These are phyloP conservation scores for Tauraco hartlaubi DNA, from an alignment of 2,797 vertebrate species.

Conservation along the genomic window DNA sequence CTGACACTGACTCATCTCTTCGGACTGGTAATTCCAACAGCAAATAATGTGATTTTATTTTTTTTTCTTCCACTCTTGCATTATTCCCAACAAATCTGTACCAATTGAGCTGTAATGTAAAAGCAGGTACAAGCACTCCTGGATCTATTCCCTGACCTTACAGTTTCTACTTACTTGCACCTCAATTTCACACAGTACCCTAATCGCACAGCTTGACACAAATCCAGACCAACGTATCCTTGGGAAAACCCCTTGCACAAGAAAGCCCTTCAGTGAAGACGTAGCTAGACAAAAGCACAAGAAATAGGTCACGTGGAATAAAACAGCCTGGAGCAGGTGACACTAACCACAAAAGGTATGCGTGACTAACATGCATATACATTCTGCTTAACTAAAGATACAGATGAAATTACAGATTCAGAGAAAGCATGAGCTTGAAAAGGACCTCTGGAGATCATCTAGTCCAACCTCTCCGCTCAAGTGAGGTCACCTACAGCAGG, in stretches of 20 bases:
- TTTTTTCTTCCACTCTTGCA: neutral
- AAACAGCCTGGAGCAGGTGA: slow-evolving; percentile 35
- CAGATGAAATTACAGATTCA: neutral
- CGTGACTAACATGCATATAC: neutral
- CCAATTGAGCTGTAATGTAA: neutral
- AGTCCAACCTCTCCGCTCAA: neutral
- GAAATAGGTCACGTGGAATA: slow-evolving; percentile 1
- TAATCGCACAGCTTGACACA: neutral
- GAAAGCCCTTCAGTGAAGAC: neutral
- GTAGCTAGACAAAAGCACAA: neutral
- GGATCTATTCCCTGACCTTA: neutral
- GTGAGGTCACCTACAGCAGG: neutral
- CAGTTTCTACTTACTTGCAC: neutral
- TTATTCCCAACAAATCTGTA: neutral
- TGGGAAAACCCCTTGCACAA: neutral
- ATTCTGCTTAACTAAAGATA: neutral
- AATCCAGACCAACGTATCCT: neutral
- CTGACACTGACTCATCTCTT: neutral
- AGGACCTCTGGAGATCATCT: neutral
- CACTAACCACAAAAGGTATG: neutral
- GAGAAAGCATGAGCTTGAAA: neutral
- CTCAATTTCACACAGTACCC: neutral
- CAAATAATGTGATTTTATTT: neutral
- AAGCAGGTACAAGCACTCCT: neutral
- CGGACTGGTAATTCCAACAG: neutral